Percentiles rank a stretch among this genome's conserved stretches.
phyloP scores from a whole-genome alignment of 1,140 invertebrate genomes.

The Drosophila kurseongensis region DNA sequence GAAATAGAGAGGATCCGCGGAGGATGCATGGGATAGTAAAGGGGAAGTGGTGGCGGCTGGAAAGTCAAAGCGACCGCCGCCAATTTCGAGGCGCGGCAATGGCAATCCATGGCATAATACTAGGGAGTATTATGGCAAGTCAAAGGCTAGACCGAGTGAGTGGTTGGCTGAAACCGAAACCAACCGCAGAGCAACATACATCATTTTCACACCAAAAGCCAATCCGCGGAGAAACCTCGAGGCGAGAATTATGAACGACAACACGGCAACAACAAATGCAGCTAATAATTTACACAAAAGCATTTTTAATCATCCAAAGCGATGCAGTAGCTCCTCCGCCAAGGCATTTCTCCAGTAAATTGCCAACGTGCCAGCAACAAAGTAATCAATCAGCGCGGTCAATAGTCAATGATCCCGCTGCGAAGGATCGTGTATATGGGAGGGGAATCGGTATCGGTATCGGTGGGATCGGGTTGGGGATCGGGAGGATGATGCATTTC shows the following conservation, averaged over 20 bases:
- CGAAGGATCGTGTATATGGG: conserved; percentile 13
- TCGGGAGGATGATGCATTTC: conserved; percentile 32
- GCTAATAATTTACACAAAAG: conserved; percentile 83
- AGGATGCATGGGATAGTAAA: conserved; percentile 1
- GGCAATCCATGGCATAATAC: conserved; percentile 16
- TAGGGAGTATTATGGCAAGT: conserved; percentile 5
- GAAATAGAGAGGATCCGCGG: background rate
- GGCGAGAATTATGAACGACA: conserved; percentile 78
- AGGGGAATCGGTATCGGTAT: conserved; percentile 1
- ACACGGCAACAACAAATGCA: conserved; percentile 72
- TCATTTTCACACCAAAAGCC: conserved; percentile 81
- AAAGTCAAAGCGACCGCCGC: conserved; percentile 67
- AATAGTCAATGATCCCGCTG: conserved; percentile 68
- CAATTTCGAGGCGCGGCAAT: conserved; percentile 51
- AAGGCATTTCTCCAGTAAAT: conserved; percentile 60
- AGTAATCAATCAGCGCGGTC: conserved; percentile 78
- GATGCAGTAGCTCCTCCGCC: conserved; percentile 7
- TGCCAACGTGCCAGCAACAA: conserved; percentile 71
- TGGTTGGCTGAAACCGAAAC: conserved; percentile 45
- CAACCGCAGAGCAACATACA: conserved; percentile 79
- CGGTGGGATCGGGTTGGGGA: background rate
- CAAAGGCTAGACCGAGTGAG: conserved; percentile 26
- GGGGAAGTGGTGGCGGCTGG: conserved; percentile 15
- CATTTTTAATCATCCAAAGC: conserved; percentile 78
- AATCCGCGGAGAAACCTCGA: conserved; percentile 75